These are phyloP conservation scores for Petrolisthes manimaculis DNA, from an alignment of 2,888 invertebrate species.

Conservation along the genomic window DNA sequence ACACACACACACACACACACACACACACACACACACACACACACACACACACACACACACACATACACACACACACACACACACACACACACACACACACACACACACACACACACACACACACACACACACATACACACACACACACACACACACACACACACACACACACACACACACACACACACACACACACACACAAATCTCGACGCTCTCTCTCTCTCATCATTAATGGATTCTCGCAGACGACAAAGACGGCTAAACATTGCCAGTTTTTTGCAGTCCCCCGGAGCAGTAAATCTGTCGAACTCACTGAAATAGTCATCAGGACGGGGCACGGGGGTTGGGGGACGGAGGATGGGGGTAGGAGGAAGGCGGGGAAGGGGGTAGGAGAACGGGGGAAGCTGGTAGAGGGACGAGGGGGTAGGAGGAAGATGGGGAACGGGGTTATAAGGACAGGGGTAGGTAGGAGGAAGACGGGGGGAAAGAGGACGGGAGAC, in stretches of 20 bases:
- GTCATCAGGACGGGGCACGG: conserved; percentile 20
- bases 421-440: too few species aligned
- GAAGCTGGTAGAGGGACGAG: too few species aligned
- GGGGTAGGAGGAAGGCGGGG: too few species aligned
- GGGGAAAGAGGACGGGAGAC: too few species aligned
- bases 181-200: too few species aligned
- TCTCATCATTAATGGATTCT: conserved; percentile 28
- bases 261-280: conserved; percentile 20
- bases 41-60: too few species aligned
- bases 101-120: conserved; percentile 4
- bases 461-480: too few species aligned
- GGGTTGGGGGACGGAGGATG: neutral
- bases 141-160: neutral
- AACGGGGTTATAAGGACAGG: too few species aligned
- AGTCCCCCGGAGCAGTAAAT: conserved; percentile 20
- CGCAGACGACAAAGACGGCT: conserved; percentile 28
- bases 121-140: neutral
- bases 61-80: neutral
- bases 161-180: neutral
- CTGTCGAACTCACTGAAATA: conserved; percentile 48
- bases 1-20: too few species aligned
- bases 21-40: too few species aligned
- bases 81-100: neutral
- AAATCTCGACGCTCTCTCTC: neutral
- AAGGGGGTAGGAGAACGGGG: too few species aligned